Evolutionary conservation across 2,113 vertebrate genomes (phyloP), one percentile per base, ranked within the genome.

Genomic region (Caretta caretta): DNA sequence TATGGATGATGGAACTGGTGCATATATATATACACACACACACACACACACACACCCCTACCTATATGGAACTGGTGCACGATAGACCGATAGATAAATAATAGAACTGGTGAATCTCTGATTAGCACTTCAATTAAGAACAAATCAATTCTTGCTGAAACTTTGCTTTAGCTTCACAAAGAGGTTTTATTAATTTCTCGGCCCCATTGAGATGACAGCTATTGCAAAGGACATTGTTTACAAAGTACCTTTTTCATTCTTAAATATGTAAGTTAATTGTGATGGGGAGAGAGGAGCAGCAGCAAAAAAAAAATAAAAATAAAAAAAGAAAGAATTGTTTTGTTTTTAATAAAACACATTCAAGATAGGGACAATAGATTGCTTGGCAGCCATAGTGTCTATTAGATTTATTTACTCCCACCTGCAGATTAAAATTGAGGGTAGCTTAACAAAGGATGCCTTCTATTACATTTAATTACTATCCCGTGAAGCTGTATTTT

Each of bases 91-190:
- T 12, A 59, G 27, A 59, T 27, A 31, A 12, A 62, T 57, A 57
- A 57, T 62, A 12, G 29, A 92, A 91, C 4, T 48, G 16, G 8
- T 89, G 31, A 2, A 80, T 35, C 22, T 95, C 79, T 89, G 51
- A 82, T 91, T 85, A 87, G 59, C 90, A 95, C 85, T 87, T 85
- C 1, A 93, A 80, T 80, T 83, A 91, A 84, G 22, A 29, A 78
- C 11, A 95, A 94, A 87, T 10, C 16, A 3, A 50, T 88, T 92
- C 6, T 83, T 48, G 11, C 12, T 14, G 22, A 78, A 72, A 72
- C 65, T 94, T 94, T 29, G 4, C 93, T 93, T 76, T 90, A 84
- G 42, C 5, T 76, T 11, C 38, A 80, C 16, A 85, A n/a, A 89
- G 57, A n/a, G 14, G 65, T 83, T 95, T 88, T 65, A 29, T 8